Conservation (phyloP, 2,797 vertebrate genomes). For the Glossophaga mutica region DNA sequence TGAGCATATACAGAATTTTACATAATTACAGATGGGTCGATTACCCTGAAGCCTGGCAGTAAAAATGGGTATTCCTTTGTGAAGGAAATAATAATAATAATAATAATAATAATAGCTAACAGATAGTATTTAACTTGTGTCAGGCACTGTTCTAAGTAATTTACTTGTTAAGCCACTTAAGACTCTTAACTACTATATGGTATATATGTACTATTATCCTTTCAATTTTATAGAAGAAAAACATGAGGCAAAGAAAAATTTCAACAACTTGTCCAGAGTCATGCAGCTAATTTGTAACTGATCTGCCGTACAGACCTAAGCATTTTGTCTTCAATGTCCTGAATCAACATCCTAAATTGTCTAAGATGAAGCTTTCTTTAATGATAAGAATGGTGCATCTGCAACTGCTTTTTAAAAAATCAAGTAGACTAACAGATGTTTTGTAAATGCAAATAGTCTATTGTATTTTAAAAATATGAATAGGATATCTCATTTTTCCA, state of each 20-base stretch:
- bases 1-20: not conserved
- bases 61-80: conserved; percentile 5
- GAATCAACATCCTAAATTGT: not conserved
- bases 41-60: not conserved
- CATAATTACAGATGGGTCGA: not conserved
- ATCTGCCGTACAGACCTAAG: not conserved
- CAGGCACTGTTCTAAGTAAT: not conserved
- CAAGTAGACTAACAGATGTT: not conserved
- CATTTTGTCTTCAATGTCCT: not conserved
- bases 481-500: not conserved
- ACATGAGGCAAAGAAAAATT: not conserved
- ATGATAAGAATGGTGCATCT: not conserved
- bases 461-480: conserved; percentile 19
- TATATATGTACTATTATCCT: not conserved
- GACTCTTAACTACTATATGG: not conserved
- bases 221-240: not conserved
- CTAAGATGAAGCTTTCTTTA: not conserved
- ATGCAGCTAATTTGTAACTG: not conserved
- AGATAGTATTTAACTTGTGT: not conserved
- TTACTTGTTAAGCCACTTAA: not conserved
- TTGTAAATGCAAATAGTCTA: conserved; percentile 11
- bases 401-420: not conserved
- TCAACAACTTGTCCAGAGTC: not conserved
- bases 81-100: not conserved
- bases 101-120: not conserved